A percentile compares a stretch with the other conserved stretches of the same genome.
These are phyloP conservation scores for Brachypodius melanocephalos DNA, from an alignment of 2,113 vertebrate genomes.

Conservation along the genomic window DNA sequence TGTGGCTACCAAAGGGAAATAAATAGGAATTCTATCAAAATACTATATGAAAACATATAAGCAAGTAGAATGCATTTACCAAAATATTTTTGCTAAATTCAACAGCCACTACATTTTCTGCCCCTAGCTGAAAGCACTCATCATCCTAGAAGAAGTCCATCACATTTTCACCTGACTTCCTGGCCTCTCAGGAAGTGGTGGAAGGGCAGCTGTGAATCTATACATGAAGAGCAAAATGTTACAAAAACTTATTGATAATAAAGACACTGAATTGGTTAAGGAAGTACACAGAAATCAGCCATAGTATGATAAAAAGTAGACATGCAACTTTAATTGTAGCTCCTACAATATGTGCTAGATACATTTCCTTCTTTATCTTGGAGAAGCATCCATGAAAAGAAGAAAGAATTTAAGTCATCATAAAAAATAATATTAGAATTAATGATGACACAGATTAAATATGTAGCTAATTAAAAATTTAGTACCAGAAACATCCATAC, in stretches of 20 bases:
- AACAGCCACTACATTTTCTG: not conserved
- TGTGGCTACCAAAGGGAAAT: not conserved
- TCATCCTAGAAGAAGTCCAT: not conserved
- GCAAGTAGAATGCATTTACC: not conserved
- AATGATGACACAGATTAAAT: not conserved
- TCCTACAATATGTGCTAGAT: not conserved
- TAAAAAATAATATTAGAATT: not conserved
- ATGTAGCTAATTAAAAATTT: not conserved
- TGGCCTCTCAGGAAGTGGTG: not conserved
- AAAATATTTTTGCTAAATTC: not conserved
- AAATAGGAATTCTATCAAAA: not conserved
- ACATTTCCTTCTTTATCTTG: not conserved
- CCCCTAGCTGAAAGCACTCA: not conserved
- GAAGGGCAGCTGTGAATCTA: not conserved
- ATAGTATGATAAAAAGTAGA: not conserved
- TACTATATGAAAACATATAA: not conserved
- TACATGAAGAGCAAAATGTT: not conserved
- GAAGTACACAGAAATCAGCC: not conserved
- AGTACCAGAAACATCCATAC: not conserved
- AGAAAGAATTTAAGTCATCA: not conserved
- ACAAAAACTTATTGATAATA: not conserved
- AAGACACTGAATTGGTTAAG: not conserved
- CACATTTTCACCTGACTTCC: not conserved
- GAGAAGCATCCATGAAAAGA: not conserved
- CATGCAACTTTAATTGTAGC: not conserved